Percentiles rank a stretch among this genome's conserved stretches.
These are phyloP conservation scores for Zapornia atra DNA, from an alignment of 2,113 vertebrate genomes.

Conservation along the genomic window DNA sequence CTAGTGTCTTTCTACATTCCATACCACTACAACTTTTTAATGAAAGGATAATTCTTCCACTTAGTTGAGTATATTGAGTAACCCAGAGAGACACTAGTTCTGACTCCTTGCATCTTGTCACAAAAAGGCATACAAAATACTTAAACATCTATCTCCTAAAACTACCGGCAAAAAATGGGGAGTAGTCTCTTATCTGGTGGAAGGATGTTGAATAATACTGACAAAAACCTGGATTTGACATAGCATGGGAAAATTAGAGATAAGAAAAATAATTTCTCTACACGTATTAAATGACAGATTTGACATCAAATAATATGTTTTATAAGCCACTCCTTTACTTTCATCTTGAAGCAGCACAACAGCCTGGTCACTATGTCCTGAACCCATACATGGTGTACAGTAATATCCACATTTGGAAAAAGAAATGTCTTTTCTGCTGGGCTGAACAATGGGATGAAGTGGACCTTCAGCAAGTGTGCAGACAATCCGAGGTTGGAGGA, in stretches of 20 bases:
- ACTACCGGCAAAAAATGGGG: background rate
- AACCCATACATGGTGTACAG: fast-evolving
- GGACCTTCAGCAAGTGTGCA: background rate
- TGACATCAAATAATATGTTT: background rate
- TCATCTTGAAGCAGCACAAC: background rate
- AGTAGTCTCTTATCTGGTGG: background rate
- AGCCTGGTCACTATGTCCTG: background rate
- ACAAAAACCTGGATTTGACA: background rate
- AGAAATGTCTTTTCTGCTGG: background rate
- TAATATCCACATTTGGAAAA: background rate
- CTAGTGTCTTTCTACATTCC: background rate
- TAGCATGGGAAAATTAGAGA: background rate
- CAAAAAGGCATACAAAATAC: background rate
- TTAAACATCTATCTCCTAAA: background rate
- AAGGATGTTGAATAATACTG: background rate
- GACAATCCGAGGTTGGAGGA: background rate
- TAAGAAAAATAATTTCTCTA: background rate
- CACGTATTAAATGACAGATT: background rate
- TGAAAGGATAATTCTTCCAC: background rate
- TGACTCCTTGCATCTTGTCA: background rate
- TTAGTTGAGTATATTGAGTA: background rate
- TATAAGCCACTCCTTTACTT: background rate
- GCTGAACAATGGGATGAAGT: background rate
- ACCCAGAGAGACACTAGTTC: background rate
- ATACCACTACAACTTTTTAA: background rate